These are phyloP conservation scores for Cricetomys ansorgei DNA, from an alignment of 2,113 vertebrate genomes.

Conservation along the genomic window DNA sequence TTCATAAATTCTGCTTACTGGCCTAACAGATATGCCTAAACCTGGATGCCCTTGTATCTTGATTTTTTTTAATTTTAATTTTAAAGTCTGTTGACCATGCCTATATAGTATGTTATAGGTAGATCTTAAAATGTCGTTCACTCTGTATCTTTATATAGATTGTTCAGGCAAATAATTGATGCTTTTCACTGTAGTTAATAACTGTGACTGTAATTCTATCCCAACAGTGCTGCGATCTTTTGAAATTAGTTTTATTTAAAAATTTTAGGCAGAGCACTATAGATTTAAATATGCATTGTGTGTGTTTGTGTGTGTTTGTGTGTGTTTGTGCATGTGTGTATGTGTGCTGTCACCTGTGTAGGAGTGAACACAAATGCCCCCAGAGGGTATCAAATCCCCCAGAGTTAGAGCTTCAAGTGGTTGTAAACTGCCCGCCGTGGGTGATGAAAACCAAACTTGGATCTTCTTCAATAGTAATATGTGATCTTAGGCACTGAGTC, in stretches of 20 bases:
- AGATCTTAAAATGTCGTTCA: neutral
- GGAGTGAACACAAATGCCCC: neutral
- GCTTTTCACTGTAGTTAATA: neutral
- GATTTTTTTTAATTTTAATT: neutral
- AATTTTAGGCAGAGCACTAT: neutral
- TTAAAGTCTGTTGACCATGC: neutral
- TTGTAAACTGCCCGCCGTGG: neutral
- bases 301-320: neutral
- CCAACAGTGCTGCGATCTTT: neutral
- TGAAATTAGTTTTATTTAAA: neutral
- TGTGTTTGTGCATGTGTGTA: neutral
- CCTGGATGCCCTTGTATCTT: neutral
- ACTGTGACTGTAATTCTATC: neutral
- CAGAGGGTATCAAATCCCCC: neutral
- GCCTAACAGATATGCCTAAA: neutral
- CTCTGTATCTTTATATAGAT: neutral
- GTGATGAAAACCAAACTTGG: neutral
- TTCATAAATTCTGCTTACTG: neutral
- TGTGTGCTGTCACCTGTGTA: neutral
- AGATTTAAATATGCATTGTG: neutral
- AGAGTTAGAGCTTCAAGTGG: neutral
- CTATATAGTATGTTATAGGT: neutral
- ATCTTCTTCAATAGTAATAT: neutral
- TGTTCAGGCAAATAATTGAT: neutral
- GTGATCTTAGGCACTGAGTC: too few relatives aligned